Evolutionary conservation across 2,888 invertebrate genomes (phyloP), one percentile per base, ranked within the genome.

Genomic region (Halictus ligatus): DNA sequence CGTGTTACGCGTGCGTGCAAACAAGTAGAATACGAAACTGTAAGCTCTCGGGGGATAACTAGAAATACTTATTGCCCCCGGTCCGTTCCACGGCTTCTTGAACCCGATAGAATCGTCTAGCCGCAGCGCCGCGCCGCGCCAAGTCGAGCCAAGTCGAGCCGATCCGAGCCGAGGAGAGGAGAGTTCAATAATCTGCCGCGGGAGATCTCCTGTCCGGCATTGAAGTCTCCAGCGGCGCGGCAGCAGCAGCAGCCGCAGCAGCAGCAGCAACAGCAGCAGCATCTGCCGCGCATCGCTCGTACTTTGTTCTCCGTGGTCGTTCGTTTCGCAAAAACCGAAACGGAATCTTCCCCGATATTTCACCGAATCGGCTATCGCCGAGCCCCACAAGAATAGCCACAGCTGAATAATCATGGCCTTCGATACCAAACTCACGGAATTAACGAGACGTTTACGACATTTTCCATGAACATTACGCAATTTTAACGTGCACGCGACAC

Each of bases 181-280:
- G 90, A 88, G 88, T 90, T 90, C 88, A 87, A 90, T 90, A 91
- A 89, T 90, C 89, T 86, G 81, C 88, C 80, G 79, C 67, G 83
- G 86, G 76, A 73, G 80, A 89, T 88, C 90, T 87, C 83, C 87
- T 90, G 89, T 91, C 92, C 85, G 90, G 94, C 94, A 92, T 94
- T 92, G 94, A 94, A 94, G 91, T 94, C 94, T 93, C 94, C 93
- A 87, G 81, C 86, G 75, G 81, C n/a, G 78, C 79, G 69, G 58
- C 74, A 54, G 2, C 54, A 3, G 78, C 78, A 0, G 35, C 35
- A 35, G 35, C 35, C 0, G 35, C 35, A 35, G 35, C 35, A 35
- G 76, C 78, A 64, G 54, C 74, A 54, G 21, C 54, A 54, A 8
- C 54, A 8, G 78, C 78, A 69, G 58, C 75, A 79, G 72, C 80